Conservation (phyloP, 2,888 invertebrate genomes). For the Chaetogeoica ovagalla region DNA sequence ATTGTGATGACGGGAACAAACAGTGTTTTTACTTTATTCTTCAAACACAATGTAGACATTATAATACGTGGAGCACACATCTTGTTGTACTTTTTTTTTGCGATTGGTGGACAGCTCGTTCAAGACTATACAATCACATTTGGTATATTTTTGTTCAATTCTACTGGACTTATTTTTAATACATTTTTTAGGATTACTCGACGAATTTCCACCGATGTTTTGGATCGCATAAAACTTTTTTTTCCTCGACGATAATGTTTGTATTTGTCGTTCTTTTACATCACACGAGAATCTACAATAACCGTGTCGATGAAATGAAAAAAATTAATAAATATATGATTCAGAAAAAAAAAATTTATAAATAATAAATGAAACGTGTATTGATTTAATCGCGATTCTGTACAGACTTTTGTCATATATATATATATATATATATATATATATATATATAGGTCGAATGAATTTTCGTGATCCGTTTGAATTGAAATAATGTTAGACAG, state of each 20-base stretch:
- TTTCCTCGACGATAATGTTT: background rate
- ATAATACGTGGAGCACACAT: slow-evolving; percentile 52
- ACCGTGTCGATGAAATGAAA: slow-evolving; percentile 9
- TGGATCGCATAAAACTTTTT: background rate
- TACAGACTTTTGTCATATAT: background rate
- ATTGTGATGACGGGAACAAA: no score
- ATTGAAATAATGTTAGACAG: background rate
- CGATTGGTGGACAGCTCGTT: slow-evolving; percentile 55
- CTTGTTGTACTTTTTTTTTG: slow-evolving; percentile 53
- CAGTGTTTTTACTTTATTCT: no score
- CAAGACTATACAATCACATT: slow-evolving; percentile 53
- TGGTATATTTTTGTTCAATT: slow-evolving; percentile 44
- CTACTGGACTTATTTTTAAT: slow-evolving; percentile 9
- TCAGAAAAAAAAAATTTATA: slow-evolving; percentile 3
- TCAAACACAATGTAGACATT: no score
- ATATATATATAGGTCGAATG: background rate
- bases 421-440: background rate
- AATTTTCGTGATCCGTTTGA: no score
- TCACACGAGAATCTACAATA: slow-evolving; percentile 7
- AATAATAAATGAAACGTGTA: background rate
- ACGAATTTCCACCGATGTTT: slow-evolving; percentile 22
- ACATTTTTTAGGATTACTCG: background rate
- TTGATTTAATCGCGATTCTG: background rate
- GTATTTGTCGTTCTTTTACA: slow-evolving; percentile 5
- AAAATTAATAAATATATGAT: slow-evolving; percentile 4